These are phyloP conservation scores for Rhagophthalmus giganteus DNA, from an alignment of 2,888 invertebrate species.

Conservation along the genomic window DNA sequence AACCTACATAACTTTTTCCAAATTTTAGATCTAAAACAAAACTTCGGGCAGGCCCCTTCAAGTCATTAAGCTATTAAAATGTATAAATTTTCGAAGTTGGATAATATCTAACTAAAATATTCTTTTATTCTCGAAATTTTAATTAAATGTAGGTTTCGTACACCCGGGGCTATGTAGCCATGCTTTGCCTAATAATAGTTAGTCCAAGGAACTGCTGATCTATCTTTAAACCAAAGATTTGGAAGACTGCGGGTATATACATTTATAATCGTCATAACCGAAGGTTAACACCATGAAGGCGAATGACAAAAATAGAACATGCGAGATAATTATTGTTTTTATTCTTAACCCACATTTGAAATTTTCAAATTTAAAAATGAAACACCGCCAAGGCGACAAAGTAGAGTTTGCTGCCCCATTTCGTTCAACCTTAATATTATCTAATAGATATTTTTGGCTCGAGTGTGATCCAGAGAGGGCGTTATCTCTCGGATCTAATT, in stretches of 20 bases:
- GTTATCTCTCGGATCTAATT: too few species aligned
- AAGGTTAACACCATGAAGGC: slow-evolving; percentile 6
- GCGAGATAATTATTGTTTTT: neutral
- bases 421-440: too few species aligned
- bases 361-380: neutral
- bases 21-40: too few species aligned
- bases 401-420: neutral
- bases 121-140: too few species aligned
- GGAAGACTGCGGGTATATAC: slow-evolving; percentile 21
- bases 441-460: too few species aligned
- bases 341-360: neutral
- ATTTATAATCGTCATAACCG: slow-evolving; percentile 15
- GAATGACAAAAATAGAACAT: slow-evolving; percentile 6
- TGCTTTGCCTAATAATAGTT: slow-evolving; percentile 43
- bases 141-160: too few species aligned
- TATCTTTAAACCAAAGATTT: slow-evolving; percentile 39
- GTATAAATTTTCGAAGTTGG: neutral
- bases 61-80: neutral
- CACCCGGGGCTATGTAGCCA: slow-evolving; percentile 35
- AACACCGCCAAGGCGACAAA: neutral
- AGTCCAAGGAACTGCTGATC: slow-evolving; percentile 37
- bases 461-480: too few species aligned
- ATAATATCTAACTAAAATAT: neutral
- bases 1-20: too few species aligned
- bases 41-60: too few species aligned